These are phyloP conservation scores for Blastobasis adustella DNA, from an alignment of 2,888 invertebrate species.

Conservation along the genomic window DNA sequence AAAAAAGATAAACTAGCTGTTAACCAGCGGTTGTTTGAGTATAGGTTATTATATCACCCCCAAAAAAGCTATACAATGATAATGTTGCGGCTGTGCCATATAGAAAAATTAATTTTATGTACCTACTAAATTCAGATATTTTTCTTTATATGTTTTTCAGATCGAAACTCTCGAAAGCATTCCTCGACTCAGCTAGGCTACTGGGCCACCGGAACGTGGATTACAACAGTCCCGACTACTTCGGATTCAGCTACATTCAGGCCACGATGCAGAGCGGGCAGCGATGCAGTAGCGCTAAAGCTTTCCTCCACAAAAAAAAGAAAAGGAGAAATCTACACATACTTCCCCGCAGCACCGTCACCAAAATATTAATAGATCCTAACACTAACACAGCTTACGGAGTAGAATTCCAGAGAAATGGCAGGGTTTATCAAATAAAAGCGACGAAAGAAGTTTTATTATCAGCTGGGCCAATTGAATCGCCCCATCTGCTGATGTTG, in stretches of 20 bases:
- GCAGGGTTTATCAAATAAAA: slow-evolving; percentile 55
- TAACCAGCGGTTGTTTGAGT: too few relatives aligned
- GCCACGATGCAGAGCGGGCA: slow-evolving; percentile 65
- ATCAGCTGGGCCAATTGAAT: slow-evolving; percentile 85
- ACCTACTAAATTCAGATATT: too few relatives aligned
- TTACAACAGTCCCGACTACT: slow-evolving; percentile 79
- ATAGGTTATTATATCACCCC: too few relatives aligned
- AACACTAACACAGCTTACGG: slow-evolving; percentile 60
- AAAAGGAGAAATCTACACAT: slow-evolving; percentile 75
- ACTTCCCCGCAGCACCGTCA: slow-evolving; percentile 68
- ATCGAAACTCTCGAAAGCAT: slow-evolving; percentile 76
- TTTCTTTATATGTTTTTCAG: slow-evolving; percentile 24
- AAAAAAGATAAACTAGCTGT: too few relatives aligned
- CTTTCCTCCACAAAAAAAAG: slow-evolving; percentile 72
- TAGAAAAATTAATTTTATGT: too few relatives aligned
- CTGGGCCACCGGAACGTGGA: slow-evolving; percentile 79
- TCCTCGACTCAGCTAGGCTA: slow-evolving; percentile 77
- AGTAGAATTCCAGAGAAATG: slow-evolving; percentile 48
- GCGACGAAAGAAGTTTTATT: slow-evolving; percentile 73
- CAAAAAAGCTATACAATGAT: too few relatives aligned
- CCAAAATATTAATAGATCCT: slow-evolving; percentile 74
- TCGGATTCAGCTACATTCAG: slow-evolving; percentile 72
- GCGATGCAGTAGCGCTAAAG: slow-evolving; percentile 71
- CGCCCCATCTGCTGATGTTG: slow-evolving; percentile 83
- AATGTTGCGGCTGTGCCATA: too few relatives aligned